Evolutionary conservation across 2,113 vertebrate species (phyloP), one percentile per base, ranked within the genome.

Genomic region (Okapia johnstoni): DNA sequence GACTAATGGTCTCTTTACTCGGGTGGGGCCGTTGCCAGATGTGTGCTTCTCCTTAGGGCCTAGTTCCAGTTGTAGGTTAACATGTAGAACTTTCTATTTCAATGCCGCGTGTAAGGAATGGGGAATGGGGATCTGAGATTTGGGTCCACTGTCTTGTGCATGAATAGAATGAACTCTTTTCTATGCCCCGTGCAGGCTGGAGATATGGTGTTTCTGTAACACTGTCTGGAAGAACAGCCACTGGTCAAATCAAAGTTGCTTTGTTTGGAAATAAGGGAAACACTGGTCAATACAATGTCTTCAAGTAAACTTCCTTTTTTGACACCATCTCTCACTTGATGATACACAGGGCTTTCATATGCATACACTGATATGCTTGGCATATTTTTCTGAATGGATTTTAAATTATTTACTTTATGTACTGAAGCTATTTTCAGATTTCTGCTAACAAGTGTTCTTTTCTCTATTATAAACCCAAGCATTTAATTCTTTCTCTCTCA

Each of bases 121-220:
- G 48, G 36, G 46, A 23, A 48, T 9, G 58, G 16, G 36, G 70
- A 87, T 52, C 73, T 58, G 50, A 48, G 57, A 19, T 61, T 52
- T n/a, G 54, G 10, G 28, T 13, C 14, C 48, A 28, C 23, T 57
- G 2, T 70, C 66, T 46, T 46, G 19, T 40, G 0, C 76, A 10
- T 79, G 48, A 76, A 57, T 63, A 55, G 48, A 33, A 25, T 15
- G 50, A 94, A 86, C 0, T 93, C n/a, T 16, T n/a, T 81, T 6
- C 48, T 5, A 3, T 40, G 73, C 76, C 81, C 50, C 54, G 0
- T 93, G 28, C 57, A 99, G 99, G 99, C 89, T 99, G 99, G 99
- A 99, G 99, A 97, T 99, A 99, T 48, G 99, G 96, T 48, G 43
- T 99, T 33, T 97, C 93, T 0, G 13, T 99, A 21, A 99, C 98